Evolutionary conservation across 1,140 invertebrate genomes (phyloP), one percentile per base, ranked within the genome.

Genomic region (Rhopalosiphum maidis): DNA sequence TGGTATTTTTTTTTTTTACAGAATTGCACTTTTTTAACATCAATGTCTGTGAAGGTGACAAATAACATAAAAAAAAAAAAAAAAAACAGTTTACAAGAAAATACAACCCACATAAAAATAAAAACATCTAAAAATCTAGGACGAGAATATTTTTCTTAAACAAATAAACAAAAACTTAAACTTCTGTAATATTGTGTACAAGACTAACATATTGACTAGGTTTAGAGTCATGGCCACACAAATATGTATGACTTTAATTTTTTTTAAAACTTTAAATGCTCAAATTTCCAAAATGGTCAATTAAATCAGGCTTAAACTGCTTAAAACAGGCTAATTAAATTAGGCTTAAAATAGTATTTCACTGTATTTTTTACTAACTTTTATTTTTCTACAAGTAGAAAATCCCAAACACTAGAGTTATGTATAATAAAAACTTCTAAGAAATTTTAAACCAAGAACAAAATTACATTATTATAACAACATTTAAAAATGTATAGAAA

Each of bases 211-310:
- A 93, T 93, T 93, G 91, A 93, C 91, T 93, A 93, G 91, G 91
- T 85, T 93, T 93, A 93, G 77, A 86, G 25, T 86, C 91, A 93
- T 93, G 91, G 91, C 91, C 91, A 93, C 91, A 93, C 91, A 93
- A 55, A 46, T 18, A 55, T 93, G 37, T 43, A 93, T 55, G 82
- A 92, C 91, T 92, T 83, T 55, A 54, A 41, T 55, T 83, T 85
- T 91, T 48, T 51, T 91, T 35, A 83, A 83, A 46, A 30, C 1
- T 51, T 93, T 86, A 93, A 86, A 93, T 86, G 48, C 25, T 51
- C 6, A 54, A 92, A 82, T 37, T 92, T 85, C 48, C 41, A 54
- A 92, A 92, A 55, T 48, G 77, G 77, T 92, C 48, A 93, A 93
- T 86, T 85, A 43, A 93, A 41, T 93, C 5, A n/a, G 60, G 30